Percentiles rank a stretch among this genome's conserved stretches.
Evolutionary conservation across 64 coral and sea anemone genomes (phyloP).

Genomic region (Anthopleura sola): DNA sequence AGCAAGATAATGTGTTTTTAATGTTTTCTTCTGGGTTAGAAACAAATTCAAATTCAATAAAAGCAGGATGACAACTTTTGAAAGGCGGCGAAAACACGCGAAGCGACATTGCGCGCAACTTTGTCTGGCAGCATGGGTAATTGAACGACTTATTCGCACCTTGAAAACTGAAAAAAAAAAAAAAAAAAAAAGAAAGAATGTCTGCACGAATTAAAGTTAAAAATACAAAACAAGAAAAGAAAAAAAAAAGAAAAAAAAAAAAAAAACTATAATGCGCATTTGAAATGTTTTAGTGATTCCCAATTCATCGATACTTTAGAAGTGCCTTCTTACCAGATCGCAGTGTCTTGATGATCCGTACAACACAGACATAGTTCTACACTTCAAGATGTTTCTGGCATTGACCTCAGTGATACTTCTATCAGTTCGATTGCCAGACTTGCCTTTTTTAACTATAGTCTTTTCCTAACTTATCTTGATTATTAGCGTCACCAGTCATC

Average conservation of each 20-base stretch:
- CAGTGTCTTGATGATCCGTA: not conserved
- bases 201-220: too few species aligned
- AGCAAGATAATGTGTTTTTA: not conserved
- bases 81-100: not conserved
- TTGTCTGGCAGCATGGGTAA: too few species aligned
- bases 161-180: too few species aligned
- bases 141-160: too few species aligned
- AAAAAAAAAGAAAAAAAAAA: too few species aligned
- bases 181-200: too few species aligned
- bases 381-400: not conserved
- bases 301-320: too few species aligned
- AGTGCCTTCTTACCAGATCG: not conserved
- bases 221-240: too few species aligned
- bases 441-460: not conserved
- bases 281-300: not conserved
- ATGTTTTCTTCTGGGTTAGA: not conserved
- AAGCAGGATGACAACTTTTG: not conserved
- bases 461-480: not conserved
- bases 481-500: not conserved
- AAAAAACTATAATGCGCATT: not conserved
- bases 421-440: not conserved
- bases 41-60: not conserved
- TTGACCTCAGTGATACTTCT: too few species aligned
- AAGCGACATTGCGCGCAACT: too few species aligned
- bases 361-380: not conserved